phyloP scores from a whole-genome alignment of 2,113 vertebrate species.

The Sterna hirundo region DNA sequence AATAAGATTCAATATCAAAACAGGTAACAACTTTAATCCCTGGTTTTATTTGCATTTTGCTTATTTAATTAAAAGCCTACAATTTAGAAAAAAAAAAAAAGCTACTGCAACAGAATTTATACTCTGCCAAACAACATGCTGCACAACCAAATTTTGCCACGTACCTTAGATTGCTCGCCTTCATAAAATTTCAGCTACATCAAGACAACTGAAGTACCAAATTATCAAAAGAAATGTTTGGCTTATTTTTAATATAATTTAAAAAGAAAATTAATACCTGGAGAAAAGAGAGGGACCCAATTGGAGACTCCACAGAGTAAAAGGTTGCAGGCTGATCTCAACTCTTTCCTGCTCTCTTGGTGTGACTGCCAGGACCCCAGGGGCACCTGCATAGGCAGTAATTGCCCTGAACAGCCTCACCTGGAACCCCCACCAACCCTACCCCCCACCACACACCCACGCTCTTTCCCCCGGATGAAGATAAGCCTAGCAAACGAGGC shows the following conservation, averaged over 20 bases:
- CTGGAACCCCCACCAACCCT: background rate
- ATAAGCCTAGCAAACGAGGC: background rate
- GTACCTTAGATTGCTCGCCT: background rate
- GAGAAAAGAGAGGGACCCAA: background rate
- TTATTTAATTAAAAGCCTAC: background rate
- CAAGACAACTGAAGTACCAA: background rate
- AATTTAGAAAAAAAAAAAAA: background rate
- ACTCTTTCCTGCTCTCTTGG: background rate
- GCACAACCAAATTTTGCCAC: background rate
- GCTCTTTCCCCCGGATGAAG: background rate
- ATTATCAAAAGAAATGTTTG: background rate
- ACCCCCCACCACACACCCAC: background rate
- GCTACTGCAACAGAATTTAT: background rate
- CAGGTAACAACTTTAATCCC: background rate
- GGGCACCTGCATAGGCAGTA: background rate
- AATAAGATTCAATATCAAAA: background rate
- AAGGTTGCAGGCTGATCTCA: background rate
- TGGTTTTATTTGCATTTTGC: background rate
- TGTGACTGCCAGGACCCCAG: background rate
- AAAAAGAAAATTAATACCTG: background rate
- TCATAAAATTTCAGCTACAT: background rate
- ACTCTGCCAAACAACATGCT: background rate
- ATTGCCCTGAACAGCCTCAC: background rate
- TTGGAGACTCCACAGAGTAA: background rate
- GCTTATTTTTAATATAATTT: background rate